Base-by-base conservation (phyloP, 2,113 vertebrate species). In the Oncorhynchus kisutch region DNA sequence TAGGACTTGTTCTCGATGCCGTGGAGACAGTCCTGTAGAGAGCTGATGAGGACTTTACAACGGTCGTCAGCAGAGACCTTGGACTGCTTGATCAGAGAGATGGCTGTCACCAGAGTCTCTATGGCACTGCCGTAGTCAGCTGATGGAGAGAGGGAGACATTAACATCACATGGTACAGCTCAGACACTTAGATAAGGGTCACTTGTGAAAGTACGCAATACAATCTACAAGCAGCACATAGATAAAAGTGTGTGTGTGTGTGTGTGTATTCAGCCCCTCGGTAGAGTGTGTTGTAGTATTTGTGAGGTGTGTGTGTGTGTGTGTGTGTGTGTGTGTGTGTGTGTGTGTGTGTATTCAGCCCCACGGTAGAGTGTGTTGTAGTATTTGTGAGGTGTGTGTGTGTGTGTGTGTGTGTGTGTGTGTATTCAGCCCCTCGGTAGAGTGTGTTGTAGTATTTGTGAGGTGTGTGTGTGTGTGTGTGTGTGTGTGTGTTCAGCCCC, bases 1-100 rank as follows among this genome's bases (percentile, higher is more conserved):
- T 99, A 99, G 84, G 97, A 99, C 83, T 99, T 99, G 80, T 97
- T 99, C 88, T 99, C 98, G 77, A 99, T 99, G 85, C 98, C 98
- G 83, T 99, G 98, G 83, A 99, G 95, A 89, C 98, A 99, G 91
- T 98, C 97, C 91, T 99, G 98, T 83, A 99, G 94, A 81, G 98
- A 99, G 88, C 98, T 99, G 94, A 99, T 99, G 81, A 99, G 96
- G 67, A 99, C 98, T 91, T 99, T 99, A 86, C 98, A 99, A 82
- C 98, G 96, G 90, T 99, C 98, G 54, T 99, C 98, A 6, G 97
- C 98, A 16, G 97, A 99, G 67, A 98, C 98, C 93, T 98, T 99
- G 82, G 98, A 99, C 88, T 99, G 98, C 89, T 99, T 99, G 85
- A 99, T 99, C 89, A 99, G 93, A 88, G 97, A 98, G 92, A 99